These are phyloP conservation scores for Eriosoma lanigerum DNA, from an alignment of 1,140 invertebrate genomes.

Conservation along the genomic window DNA sequence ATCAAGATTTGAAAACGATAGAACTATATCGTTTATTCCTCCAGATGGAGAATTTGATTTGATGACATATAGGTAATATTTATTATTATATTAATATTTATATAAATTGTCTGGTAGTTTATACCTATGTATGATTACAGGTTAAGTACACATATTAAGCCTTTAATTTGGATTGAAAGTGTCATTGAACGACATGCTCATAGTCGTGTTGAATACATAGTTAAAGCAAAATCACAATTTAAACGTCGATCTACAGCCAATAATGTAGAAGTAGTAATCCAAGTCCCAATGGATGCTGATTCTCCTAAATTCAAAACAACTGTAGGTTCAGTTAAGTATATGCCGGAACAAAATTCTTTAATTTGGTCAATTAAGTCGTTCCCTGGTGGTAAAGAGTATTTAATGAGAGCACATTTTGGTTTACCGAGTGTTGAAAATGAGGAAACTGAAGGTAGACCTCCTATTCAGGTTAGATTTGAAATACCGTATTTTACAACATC, in stretches of 20 bases:
- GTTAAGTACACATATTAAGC: slow-evolving; percentile 72
- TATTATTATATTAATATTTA: no score
- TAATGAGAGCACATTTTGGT: slow-evolving; percentile 99
- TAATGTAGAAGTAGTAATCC: slow-evolving; percentile 99
- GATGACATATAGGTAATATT: slow-evolving; percentile 88
- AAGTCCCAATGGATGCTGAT: slow-evolving; percentile 96
- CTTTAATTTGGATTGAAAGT: slow-evolving; percentile 99
- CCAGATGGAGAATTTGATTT: slow-evolving; percentile 99
- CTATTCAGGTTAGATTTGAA: slow-evolving; percentile 99
- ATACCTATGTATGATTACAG: neutral
- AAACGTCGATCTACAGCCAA: slow-evolving; percentile 97
- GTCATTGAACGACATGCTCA: slow-evolving; percentile 98
- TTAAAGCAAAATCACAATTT: slow-evolving; percentile 99
- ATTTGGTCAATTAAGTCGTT: slow-evolving; percentile 99
- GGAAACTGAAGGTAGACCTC: slow-evolving; percentile 94
- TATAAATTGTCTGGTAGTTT: neutral
- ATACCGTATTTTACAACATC: slow-evolving; percentile 99
- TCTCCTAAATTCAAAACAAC: slow-evolving; percentile 99
- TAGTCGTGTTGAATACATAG: slow-evolving; percentile 98
- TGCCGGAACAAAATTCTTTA: slow-evolving; percentile 95
- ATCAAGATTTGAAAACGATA: slow-evolving; percentile 97
- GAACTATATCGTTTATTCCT: slow-evolving; percentile 98
- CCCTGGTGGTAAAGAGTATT: slow-evolving; percentile 97
- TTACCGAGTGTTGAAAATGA: slow-evolving; percentile 94
- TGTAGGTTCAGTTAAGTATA: slow-evolving; percentile 96